Conservation (phyloP, 2,113 vertebrate genomes). For the Gallinago paraguaiae region DNA sequence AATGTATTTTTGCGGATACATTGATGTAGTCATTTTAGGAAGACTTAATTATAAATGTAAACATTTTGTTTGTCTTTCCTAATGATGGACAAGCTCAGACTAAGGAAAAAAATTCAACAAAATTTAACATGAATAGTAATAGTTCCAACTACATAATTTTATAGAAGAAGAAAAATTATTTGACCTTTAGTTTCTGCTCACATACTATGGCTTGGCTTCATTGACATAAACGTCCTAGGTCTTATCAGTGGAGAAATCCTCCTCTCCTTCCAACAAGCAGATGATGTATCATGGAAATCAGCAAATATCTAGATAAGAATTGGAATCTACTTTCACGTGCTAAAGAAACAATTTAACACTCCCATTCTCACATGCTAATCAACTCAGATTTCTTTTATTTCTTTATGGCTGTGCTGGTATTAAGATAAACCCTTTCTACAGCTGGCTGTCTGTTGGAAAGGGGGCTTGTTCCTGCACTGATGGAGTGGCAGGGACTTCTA, state of each 20-base stretch:
- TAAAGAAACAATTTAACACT: neutral
- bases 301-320: neutral
- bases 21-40: neutral
- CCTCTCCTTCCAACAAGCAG: neutral
- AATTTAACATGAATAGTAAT: neutral
- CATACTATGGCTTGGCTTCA: neutral
- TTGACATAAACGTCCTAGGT: neutral
- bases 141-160: neutral
- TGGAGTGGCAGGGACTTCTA: neutral
- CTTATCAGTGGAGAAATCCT: neutral
- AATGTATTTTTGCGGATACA: neutral
- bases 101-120: neutral
- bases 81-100: neutral
- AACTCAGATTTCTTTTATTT: neutral
- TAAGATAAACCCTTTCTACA: neutral
- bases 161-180: neutral
- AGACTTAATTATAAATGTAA: neutral
- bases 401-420: neutral
- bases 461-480: neutral
- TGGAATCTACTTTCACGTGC: neutral
- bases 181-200: neutral
- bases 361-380: neutral
- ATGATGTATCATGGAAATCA: neutral
- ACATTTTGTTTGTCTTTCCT: neutral
- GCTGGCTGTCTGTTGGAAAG: neutral